Base-by-base conservation (phyloP, 1,140 invertebrate genomes). In the Acyrthosiphon pisum region DNA sequence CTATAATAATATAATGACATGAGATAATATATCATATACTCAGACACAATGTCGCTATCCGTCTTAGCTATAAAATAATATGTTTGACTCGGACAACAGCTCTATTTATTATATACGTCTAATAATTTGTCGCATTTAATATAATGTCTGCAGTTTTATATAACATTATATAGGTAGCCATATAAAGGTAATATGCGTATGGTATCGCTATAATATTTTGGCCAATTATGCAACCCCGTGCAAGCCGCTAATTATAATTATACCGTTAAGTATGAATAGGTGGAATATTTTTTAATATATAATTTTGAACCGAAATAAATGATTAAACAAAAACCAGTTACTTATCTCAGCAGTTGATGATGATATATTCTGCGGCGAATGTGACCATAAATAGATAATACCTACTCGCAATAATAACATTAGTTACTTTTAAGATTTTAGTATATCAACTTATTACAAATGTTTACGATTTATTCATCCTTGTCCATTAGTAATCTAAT, bases 391-490 rank as follows among this genome's bases (percentile, higher is more conserved):
- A 89, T 35, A 35, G n/a, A 90, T 41, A n/a, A 84, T 30, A 48
- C 30, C 6, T 50, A 50, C 46, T 48, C 48, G 50, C 35, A 41
- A 26, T 26, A 37, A 53, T 90, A 90, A 90, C 88, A 20, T 90
- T 89, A 89, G 48, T 50, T 46, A 86, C 87, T 50, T 88, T 23
- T 37, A 90, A 56, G 23, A 41, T 90, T 90, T 90, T 90, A 90
- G 53, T 60, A 18, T 35, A 56, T 90, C 50, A 56, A 56, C 50
- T 56, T 30, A 18, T 30, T 44, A 90, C 88, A 60, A 90, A 60
- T 60, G 88, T 90, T 90, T 90, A 60, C 35, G 88, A 90, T 60
- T 60, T 90, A 60, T 90, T 90, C 88, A 41, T 60, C 23, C 37
- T 44, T 30, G 50, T 60, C 88, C 88, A 90, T 90, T 90, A 90